Conservation (phyloP, 2,888 invertebrate species). For the Bugulina stolonifera region DNA sequence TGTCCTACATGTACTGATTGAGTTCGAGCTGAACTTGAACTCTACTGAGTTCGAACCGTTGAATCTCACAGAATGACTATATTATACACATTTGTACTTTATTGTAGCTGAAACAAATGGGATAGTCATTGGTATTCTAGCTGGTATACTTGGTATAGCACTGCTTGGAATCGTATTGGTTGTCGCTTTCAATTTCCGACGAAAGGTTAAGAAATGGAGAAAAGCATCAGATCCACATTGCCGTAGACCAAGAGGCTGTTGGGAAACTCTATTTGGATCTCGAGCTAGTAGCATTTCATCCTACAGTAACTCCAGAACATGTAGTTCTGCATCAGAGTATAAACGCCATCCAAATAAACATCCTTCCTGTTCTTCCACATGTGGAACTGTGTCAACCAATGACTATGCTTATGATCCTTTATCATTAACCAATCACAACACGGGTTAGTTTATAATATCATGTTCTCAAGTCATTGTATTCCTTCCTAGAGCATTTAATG, state of each 20-base stretch:
- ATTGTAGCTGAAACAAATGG: conserved; percentile 2
- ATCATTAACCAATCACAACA: background rate
- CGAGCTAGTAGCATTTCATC: background rate
- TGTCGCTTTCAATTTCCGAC: background rate
- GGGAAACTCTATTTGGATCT: conserved; percentile 16
- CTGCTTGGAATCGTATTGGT: background rate
- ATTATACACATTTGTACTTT: too few species aligned
- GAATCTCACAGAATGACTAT: background rate
- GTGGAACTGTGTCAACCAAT: background rate
- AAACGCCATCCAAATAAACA: background rate
- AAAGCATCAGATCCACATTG: background rate
- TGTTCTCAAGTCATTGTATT: too few species aligned
- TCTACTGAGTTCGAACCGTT: background rate
- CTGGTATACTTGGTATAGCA: background rate
- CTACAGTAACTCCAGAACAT: background rate
- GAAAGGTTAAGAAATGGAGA: conserved; percentile 12
- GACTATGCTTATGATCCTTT: background rate
- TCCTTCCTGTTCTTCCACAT: background rate
- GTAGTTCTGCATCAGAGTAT: background rate
- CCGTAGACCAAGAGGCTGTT: background rate
- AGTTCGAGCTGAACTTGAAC: background rate
- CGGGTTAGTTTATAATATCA: background rate
- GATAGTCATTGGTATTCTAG: background rate
- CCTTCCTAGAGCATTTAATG: too few species aligned
- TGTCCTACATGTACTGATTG: too few species aligned